phyloP scores from a whole-genome alignment of 1,140 invertebrate species.

The Drosophila setifemur region DNA sequence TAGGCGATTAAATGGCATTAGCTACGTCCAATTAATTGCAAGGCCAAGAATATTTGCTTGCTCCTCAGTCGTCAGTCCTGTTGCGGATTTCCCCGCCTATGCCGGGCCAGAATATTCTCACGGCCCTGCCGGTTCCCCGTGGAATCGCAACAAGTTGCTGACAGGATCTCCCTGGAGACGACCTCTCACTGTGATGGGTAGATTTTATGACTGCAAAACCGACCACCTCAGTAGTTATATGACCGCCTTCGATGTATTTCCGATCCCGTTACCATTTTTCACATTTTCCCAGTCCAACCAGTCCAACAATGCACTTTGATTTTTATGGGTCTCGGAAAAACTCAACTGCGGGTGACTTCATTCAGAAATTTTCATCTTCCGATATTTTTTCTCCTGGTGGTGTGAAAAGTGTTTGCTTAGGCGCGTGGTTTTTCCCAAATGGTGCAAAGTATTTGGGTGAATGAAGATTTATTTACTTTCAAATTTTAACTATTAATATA shows the following conservation, averaged over 20 bases:
- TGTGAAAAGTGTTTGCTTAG: conserved; percentile 21
- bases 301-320: conserved; percentile 34
- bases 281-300: conserved; percentile 7
- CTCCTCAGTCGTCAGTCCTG: neutral
- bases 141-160: conserved; percentile 44
- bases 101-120: conserved; percentile 43
- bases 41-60: conserved; percentile 27
- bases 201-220: conserved; percentile 64
- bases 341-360: conserved; percentile 47
- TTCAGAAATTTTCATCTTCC: conserved; percentile 24
- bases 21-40: conserved; percentile 66
- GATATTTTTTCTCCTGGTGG: neutral
- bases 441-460: neutral
- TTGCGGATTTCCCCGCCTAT: conserved; percentile 21
- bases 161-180: conserved; percentile 10
- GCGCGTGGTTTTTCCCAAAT: conserved; percentile 34
- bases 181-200: conserved; percentile 8
- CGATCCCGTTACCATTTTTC: conserved; percentile 5
- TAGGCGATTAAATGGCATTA: conserved; percentile 70
- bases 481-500: too few relatives aligned
- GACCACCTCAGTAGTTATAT: conserved; percentile 76
- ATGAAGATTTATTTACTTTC: too few relatives aligned
- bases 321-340: conserved; percentile 36
- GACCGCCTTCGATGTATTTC: conserved; percentile 1
- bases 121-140: conserved; percentile 12